phyloP scores from a whole-genome alignment of 2,113 vertebrate species.

The Chascanopsetta lugubris region DNA sequence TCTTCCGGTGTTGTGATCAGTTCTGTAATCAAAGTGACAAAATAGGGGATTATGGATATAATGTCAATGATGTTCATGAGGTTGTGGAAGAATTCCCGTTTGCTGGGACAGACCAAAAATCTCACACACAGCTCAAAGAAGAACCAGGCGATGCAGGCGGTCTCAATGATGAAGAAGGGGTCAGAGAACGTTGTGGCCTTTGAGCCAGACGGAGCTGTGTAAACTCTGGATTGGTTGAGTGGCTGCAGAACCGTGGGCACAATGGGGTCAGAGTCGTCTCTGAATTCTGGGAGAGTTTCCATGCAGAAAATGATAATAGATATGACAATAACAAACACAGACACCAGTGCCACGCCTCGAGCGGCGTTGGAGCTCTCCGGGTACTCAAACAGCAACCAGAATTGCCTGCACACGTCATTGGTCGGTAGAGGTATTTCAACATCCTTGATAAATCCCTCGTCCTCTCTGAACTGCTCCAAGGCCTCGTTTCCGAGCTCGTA shows the following conservation, averaged over 20 bases:
- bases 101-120: constrained; percentile 93
- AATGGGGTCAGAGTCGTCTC: constrained; percentile 83
- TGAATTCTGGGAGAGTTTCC: constrained; percentile 94
- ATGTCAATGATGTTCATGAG: constrained; percentile 98
- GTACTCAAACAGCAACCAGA: constrained; percentile 97
- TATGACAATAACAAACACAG: constrained; percentile 92
- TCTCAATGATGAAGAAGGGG: constrained; percentile 95
- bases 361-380: constrained; percentile 95
- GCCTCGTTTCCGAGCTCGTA: constrained; percentile 92
- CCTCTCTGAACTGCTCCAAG: constrained; percentile 95
- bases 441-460: constrained; percentile 96
- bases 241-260: constrained; percentile 45
- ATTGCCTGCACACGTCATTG: constrained; percentile 89
- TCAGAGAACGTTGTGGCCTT: constrained; percentile 85
- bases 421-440: constrained; percentile 87
- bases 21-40: constrained; percentile 91
- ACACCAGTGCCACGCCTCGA: constrained; percentile 90
- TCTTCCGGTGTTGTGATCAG: constrained; percentile 85
- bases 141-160: constrained; percentile 95
- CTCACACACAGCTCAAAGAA: constrained; percentile 90
- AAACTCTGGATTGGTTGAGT: constrained; percentile 65
- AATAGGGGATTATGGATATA: constrained; percentile 96
- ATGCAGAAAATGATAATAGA: constrained; percentile 97
- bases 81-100: constrained; percentile 91
- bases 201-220: constrained; percentile 23